Evolutionary conservation across 2,113 vertebrate species (phyloP).

Genomic region (Pachypanchax playfairii): DNA sequence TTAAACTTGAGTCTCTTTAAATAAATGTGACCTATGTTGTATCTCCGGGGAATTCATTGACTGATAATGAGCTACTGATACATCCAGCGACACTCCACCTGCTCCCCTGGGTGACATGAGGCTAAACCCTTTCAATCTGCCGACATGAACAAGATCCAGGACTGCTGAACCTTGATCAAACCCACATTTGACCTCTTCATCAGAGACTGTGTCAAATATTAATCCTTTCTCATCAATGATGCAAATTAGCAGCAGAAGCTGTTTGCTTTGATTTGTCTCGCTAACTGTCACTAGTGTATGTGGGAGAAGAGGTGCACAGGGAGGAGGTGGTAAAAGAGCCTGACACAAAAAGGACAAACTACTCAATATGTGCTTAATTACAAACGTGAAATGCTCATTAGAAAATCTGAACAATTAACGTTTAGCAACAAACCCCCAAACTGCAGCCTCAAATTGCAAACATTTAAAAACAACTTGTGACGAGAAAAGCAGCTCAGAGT

Average conservation of each 20-base stretch:
- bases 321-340: background rate
- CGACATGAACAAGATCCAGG: background rate
- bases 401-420: no score
- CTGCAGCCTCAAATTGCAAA: no score
- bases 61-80: conserved; percentile 44
- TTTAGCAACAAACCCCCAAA: no score
- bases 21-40: conserved; percentile 25
- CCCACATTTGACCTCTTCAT: background rate
- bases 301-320: background rate
- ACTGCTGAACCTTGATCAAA: background rate
- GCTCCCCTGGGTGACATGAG: conserved; percentile 14
- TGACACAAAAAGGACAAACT: background rate
- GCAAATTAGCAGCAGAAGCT: no score
- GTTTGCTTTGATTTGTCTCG: no score
- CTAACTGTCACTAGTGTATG: background rate
- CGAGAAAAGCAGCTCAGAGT: no score
- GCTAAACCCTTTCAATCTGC: conserved; percentile 2
- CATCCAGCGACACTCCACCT: conserved; percentile 19
- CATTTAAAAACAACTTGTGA: no score
- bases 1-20: background rate
- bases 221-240: background rate
- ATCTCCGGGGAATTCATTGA: conserved; percentile 30
- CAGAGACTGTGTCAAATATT: background rate
- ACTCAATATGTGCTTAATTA: background rate
- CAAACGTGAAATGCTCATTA: no score